Conservation (phyloP, 2,888 invertebrate genomes). For the Octonoba sinensis region DNA sequence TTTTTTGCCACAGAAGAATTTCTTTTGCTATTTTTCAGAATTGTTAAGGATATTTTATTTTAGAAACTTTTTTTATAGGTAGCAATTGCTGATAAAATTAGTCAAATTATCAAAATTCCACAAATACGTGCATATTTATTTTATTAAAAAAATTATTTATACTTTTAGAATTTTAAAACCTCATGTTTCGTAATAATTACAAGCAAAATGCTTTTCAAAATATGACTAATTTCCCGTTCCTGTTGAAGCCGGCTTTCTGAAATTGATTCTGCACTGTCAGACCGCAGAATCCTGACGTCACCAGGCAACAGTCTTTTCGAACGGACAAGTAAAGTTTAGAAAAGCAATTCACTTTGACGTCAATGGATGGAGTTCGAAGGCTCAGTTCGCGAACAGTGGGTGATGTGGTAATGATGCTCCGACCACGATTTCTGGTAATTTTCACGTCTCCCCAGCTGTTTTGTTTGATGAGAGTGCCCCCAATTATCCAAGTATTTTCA, state of each 20-base stretch:
- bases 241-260: constrained; percentile 91
- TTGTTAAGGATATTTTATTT: too few relatives aligned
- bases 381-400: constrained; percentile 86
- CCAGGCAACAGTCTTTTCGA: constrained; percentile 86
- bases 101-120: too few relatives aligned
- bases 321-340: constrained; percentile 75
- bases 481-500: constrained; percentile 77
- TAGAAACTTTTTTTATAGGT: too few relatives aligned
- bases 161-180: too few relatives aligned
- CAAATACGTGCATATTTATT: too few relatives aligned
- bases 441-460: constrained; percentile 69
- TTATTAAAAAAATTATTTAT: too few relatives aligned
- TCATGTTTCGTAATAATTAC: too few relatives aligned
- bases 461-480: constrained; percentile 59
- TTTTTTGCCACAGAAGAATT: too few relatives aligned
- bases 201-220: constrained; percentile 7
- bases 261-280: constrained; percentile 93
- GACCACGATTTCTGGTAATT: constrained; percentile 84
- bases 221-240: constrained; percentile 85
- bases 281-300: constrained; percentile 89
- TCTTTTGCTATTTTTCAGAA: too few relatives aligned
- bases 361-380: constrained; percentile 85
- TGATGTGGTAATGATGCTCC: constrained; percentile 86
- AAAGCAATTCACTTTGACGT: constrained; percentile 87
- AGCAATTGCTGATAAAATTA: too few relatives aligned